Evolutionary conservation across 2,888 invertebrate genomes (phyloP), one percentile per base, ranked within the genome.

Genomic region (Ellobium chinense): DNA sequence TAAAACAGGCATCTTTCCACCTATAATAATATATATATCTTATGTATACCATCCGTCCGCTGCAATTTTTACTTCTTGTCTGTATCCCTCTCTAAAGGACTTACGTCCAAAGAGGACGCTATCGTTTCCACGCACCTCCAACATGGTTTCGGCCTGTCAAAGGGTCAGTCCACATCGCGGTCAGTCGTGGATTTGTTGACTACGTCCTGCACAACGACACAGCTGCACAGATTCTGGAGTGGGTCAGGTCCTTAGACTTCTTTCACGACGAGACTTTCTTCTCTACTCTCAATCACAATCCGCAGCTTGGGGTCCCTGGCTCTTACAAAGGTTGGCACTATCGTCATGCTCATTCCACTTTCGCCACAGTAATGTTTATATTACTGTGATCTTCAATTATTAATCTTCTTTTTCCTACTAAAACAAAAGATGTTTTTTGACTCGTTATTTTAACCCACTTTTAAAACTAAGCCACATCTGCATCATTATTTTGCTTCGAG

Each of bases 221-320:
- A 46, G 87, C 89, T 2, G 70, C 60, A 2, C 84, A 87, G 29
- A 85, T 91, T 56, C 65, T 86, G 54, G 80, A 85, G 0, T 92
- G 91, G 91, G 83, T 90, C 12, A 85, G 83, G 31, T 84, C 85
- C 27, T 88, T 90, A 1, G 82, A 82, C 24, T 79, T 87, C 5
- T 66, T 76, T 31, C 89, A 91, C 0, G 91, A 91, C 81, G 91
- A 91, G 78, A 89, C 90, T 1, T 89, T 87, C 81, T 91, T 90
- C 82, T 68, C 90, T 0, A 85, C 89, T 2, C 82, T 91, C 27
- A 89, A 90, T 80, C 88, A 91, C 82, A 89, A 87, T 72, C 88
- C 88, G 0, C 85, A 84, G 7, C 82, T 90, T 0, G 79, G 76
- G 5, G 86, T 87, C 0, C 90, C 90, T 21, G 90, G 91, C 0